Evolutionary conservation across 2,797 vertebrate species (phyloP), one percentile per base, ranked within the genome.

Genomic region (Leptoclinus maculatus): DNA sequence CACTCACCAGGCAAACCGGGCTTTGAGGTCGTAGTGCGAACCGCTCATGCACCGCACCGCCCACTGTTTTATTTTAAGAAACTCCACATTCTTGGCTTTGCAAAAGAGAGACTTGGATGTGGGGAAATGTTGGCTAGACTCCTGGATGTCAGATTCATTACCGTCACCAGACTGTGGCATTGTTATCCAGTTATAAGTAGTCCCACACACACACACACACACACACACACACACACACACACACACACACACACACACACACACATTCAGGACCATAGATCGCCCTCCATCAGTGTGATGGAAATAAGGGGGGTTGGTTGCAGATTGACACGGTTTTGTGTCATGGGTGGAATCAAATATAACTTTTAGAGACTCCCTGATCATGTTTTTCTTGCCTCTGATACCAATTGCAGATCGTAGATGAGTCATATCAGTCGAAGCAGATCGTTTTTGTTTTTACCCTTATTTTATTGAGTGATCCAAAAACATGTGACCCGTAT

Each of bases 251-350:
- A 11, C 57, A 21, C 57, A 59, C 32, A 36, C 10, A 59, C 57
- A 21, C 39, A 64, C 9, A n/a, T 27, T 14, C 25, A 27, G 16
- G n/a, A 51, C 23, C 34, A n/a, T 36, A 36, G 38, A 65, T 56
- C 25, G n/a, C 56, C 58, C 2, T 43, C 47, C 19, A 34, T 74
- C 53, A 63, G 59, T 73, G 34, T 41, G 47, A 53, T 43, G n/a
- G 7, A 23, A 54, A 7, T n/a, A 21, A 16, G n/a, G 62, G 16
- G 14, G 10, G 23, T 45, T 43, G 39, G 23, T 25, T 13, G 36
- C 23, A 38, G 23, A 27, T 63, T 41, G n/a, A 25, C n/a, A 53
- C 5, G 10, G 3, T 23, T 53, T 51, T 51, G 49, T 12, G 21
- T 49, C 21, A 49, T 49, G 3, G 49, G 8, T n/a, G 19, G 9